phyloP scores from a whole-genome alignment of 2,888 invertebrate genomes.

The Caenorhabditis sp. region DNA sequence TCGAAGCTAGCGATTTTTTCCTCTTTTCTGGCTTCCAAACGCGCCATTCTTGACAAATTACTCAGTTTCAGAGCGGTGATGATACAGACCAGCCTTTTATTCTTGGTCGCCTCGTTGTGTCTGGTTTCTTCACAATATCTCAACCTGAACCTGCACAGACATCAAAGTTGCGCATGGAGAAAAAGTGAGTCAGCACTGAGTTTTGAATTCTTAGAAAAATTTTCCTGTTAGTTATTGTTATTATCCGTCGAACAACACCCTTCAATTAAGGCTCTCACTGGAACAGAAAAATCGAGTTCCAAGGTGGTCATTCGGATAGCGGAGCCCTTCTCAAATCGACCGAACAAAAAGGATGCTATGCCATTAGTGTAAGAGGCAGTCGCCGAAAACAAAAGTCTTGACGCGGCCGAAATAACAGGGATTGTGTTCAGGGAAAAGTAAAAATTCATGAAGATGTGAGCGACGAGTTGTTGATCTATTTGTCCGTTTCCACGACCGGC shows the following conservation, averaged over 20 bases:
- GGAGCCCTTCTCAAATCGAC: slow-evolving; percentile 58
- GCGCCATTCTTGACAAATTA: neutral
- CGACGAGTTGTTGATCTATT: slow-evolving; percentile 63
- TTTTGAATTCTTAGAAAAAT: neutral
- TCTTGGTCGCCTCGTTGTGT: neutral
- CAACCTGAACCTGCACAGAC: slow-evolving; percentile 61
- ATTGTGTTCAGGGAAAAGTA: slow-evolving; percentile 61
- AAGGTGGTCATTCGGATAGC: slow-evolving; percentile 59
- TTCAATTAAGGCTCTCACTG: slow-evolving; percentile 55
- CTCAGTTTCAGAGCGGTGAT: slow-evolving; percentile 10
- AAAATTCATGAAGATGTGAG: slow-evolving; percentile 63
- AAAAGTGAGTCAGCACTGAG: slow-evolving; percentile 40
- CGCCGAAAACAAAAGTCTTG: neutral
- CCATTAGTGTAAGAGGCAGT: slow-evolving; percentile 62
- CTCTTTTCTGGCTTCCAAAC: neutral
- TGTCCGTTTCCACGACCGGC: slow-evolving; percentile 66
- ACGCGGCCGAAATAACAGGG: slow-evolving; percentile 2
- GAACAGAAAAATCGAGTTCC: slow-evolving; percentile 66
- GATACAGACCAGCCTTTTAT: slow-evolving; percentile 17
- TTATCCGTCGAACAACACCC: too few relatives aligned
- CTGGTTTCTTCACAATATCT: slow-evolving; percentile 52
- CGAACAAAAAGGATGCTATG: slow-evolving; percentile 66
- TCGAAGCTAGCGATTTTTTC: slow-evolving; percentile 19
- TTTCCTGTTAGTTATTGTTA: too few relatives aligned
- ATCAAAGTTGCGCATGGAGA: slow-evolving; percentile 64